Evolutionary conservation across 2,888 invertebrate species (phyloP), one percentile per base, ranked within the genome.

Genomic region (Villa cingulata): DNA sequence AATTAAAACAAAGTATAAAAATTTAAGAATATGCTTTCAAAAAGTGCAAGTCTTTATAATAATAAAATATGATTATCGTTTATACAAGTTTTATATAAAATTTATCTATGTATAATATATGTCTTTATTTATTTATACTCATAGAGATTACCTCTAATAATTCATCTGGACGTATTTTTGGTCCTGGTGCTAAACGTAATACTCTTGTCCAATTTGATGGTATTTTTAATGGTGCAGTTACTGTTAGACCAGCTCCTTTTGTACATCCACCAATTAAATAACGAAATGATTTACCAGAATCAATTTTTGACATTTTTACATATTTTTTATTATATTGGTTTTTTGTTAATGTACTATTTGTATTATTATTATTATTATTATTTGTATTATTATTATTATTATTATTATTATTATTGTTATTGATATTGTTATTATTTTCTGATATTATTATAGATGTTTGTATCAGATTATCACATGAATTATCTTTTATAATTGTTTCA

Each of bases 141-240:
- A 5, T 17, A 20, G 15, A 39, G 6, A 7, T 19, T 36, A 69
- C 69, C 69, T 68, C 57, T 37, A 69, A 40, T 37, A 68, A 55
- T 39, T 68, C 68, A 46, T 64, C 63, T 38, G 62, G 57, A 18
- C 58, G 58, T 41, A 66, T 59, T 59, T 68, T 68, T 12, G 63
- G 60, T 45, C 55, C 55, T 10, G 65, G 58, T 37, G 63, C 59
- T 56, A 67, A 63, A 18, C 64, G 57, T 46, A 68, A 54, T 43
- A 69, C 64, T 45, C 65, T 58, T 4, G 64, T 63, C 66, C 66
- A 68, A 51, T 64, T 61, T 48, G 60, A 58, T 50, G 68, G 59
- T 32, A 68, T 49, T 51, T 62, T 67, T 15, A 68, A 53, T 3
- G 66, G 65, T 3, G 60, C 59, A 45, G 59, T 58, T 14, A 59